A percentile compares a stretch with the other conserved stretches of the same genome.
Evolutionary conservation across 2,797 vertebrate genomes (phyloP).

Genomic region (Acrocephalus scirpaceus): DNA sequence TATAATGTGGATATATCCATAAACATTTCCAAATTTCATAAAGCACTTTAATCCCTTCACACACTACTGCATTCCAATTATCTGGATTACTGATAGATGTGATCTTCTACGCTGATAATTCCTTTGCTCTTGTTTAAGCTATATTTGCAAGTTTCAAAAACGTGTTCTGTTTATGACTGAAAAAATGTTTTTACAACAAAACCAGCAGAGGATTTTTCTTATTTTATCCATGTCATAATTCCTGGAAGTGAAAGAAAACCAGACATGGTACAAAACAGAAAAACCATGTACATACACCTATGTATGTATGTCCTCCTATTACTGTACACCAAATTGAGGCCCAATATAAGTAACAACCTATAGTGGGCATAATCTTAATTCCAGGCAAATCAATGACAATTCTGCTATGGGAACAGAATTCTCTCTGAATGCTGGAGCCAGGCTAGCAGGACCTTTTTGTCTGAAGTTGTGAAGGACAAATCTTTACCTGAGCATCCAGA

Average conservation of each 20-base stretch:
- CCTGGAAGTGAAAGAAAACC: background rate
- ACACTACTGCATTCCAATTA: background rate
- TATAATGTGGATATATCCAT: background rate
- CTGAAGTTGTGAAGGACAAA: background rate
- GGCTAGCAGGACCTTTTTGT: background rate
- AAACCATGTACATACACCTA: fast-evolving
- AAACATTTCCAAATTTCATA: background rate
- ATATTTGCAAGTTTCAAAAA: background rate
- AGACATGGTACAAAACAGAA: background rate
- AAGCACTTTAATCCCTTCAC: background rate
- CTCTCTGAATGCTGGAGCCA: background rate
- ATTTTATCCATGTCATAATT: background rate
- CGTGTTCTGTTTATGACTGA: background rate
- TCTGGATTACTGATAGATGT: background rate
- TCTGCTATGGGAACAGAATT: background rate
- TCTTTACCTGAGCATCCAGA: slow-evolving; percentile 90
- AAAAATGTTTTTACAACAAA: background rate
- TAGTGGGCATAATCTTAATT: background rate
- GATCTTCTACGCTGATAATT: background rate
- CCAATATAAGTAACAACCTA: background rate
- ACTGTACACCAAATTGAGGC: background rate
- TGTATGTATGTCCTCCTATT: background rate
- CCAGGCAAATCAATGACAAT: background rate
- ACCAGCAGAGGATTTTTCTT: background rate
- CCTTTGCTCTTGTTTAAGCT: background rate